Base-by-base conservation (phyloP, 2,888 invertebrate species). In the Encarsia formosa region DNA sequence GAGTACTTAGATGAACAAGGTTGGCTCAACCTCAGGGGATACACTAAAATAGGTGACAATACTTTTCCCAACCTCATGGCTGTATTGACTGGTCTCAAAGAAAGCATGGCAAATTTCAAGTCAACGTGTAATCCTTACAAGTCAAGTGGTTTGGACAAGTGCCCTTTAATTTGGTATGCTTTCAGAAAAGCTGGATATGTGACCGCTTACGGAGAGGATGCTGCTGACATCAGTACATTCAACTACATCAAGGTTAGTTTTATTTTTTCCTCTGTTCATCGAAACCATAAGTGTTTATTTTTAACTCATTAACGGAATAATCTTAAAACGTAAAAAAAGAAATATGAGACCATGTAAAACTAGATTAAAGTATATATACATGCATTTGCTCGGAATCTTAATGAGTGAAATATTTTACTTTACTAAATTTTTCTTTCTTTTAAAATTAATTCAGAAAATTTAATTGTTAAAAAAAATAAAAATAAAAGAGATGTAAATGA, bases 51-150 rank as follows among this genome's bases (percentile, higher is more conserved):
- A 56, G 91, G 84, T 5, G 93, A 93, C 66, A 94, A 94, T 65
- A 94, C 93, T 0, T 91, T 88, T 66, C 91, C 94, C 0, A 96
- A 95, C 73, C 74, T 95, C 43, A 86, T 92, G 81, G 90, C 92
- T 0, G 78, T 88, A 38, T 76, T 89, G 13, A 84, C 87, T 0
- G 94, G 93, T 1, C 77, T 80, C 57, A 81, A 76, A 54, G 68
- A 74, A 26, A 61, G 68, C 1, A 63, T 77, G 15, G 75, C 82
- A 13, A n/a, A n/a, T n/a, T n/a, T n/a, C n/a, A 75, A 80, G 41
- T 70, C 80, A 11, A 72, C 77, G 23, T 80, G 81, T 59, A 71
- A 77, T 23, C 79, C 81, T 13, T 79, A 77, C 23, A 55, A 59
- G 2, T 49, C 66, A 0, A 65, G 64, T 67, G 80, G 81, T 29